A percentile compares a stretch with the other conserved stretches of the same genome.
phyloP scores from a whole-genome alignment of 2,888 invertebrate species.

The Chloroclysta siterata region DNA sequence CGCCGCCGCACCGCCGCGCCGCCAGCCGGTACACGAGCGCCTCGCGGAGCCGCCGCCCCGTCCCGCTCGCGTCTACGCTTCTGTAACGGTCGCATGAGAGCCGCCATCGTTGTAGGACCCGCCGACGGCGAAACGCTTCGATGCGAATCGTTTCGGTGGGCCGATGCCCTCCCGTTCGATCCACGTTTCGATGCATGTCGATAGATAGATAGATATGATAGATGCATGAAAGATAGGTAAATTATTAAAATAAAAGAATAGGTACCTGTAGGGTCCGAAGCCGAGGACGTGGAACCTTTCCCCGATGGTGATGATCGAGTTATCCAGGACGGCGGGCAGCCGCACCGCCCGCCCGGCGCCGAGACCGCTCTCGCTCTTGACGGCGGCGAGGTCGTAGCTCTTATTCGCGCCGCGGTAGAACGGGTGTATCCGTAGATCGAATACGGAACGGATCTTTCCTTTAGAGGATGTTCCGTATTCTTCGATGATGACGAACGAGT shows the following conservation, averaged over 20 bases:
- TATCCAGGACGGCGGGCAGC: constrained; percentile 57
- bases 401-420: constrained; percentile 54
- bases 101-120: no score
- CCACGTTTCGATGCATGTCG: no score
- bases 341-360: constrained; percentile 30
- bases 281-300: constrained; percentile 63
- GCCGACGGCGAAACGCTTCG: no score
- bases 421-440: constrained; percentile 65
- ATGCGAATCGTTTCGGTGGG: no score
- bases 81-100: constrained; percentile 37
- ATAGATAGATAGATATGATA: no score
- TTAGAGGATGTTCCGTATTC: constrained; percentile 48
- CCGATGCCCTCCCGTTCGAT: no score
- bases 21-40: constrained; percentile 45
- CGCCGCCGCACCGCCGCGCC: constrained; percentile 41
- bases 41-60: constrained; percentile 47
- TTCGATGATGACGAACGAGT: constrained; percentile 67
- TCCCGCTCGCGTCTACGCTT: constrained; percentile 42
- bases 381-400: constrained; percentile 61
- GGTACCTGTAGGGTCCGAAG: constrained; percentile 65
- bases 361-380: constrained; percentile 55
- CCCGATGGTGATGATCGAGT: constrained; percentile 61
- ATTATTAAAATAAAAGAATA: no score
- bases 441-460: constrained; percentile 51
- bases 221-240: no score